Percentiles rank a stretch among this genome's conserved stretches.
These are phyloP conservation scores for Malurus alboscapulatus DNA, from an alignment of 2,113 vertebrate genomes.

Conservation along the genomic window DNA sequence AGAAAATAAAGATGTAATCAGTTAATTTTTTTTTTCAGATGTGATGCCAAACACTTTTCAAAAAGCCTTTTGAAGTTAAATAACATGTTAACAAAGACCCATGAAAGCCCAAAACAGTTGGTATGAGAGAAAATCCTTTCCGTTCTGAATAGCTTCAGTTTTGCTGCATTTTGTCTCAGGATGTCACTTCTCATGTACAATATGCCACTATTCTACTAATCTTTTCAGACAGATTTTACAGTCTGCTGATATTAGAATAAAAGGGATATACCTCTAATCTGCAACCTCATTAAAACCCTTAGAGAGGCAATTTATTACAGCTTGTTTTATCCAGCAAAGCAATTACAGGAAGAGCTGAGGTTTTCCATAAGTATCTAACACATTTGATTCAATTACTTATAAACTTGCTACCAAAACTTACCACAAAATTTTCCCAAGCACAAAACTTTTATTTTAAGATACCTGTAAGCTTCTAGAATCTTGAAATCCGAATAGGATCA, in stretches of 20 bases:
- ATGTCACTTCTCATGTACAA: neutral
- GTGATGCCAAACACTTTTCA: neutral
- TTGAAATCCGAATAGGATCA: neutral
- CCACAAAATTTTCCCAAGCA: neutral
- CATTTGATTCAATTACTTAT: neutral
- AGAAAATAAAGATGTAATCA: neutral
- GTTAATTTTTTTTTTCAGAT: neutral
- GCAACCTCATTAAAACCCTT: neutral
- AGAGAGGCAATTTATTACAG: neutral
- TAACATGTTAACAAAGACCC: neutral
- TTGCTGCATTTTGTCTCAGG: neutral
- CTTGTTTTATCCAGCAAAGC: neutral
- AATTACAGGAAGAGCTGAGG: neutral
- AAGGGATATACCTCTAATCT: neutral
- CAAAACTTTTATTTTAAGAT: neutral
- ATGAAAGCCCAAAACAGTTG: neutral
- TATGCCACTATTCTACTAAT: neutral
- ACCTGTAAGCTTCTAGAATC: neutral
- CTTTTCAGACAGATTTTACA: neutral
- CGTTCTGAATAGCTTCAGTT: neutral
- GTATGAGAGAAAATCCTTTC: neutral
- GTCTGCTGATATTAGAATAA: neutral
- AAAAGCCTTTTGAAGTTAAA: neutral
- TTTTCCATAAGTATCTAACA: neutral
- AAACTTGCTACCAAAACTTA: neutral